Base-by-base conservation (phyloP, 2,888 invertebrate species). In the Osmoderma eremita region DNA sequence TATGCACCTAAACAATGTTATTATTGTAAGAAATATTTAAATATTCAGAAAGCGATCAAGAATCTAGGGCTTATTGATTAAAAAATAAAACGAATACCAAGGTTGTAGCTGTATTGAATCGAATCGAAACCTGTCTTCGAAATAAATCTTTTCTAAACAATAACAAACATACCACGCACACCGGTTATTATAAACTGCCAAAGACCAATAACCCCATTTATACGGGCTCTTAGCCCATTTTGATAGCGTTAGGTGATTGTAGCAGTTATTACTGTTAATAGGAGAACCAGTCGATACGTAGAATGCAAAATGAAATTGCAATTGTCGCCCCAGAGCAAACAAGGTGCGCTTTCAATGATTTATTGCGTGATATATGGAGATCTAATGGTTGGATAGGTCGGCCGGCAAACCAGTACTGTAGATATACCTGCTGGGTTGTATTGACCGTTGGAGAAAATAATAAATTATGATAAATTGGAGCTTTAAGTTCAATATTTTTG, bases 281-380 rank as follows among this genome's bases (percentile, higher is more conserved):
- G 13, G 17, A 45, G 45, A 24, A 24, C 30, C 30, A 45, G 24
- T 45, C 58, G 58, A 61, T 61, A 61, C 58, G 58, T 61, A 45
- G 58, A 61, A 61, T 45, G 58, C 58, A 41, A 61, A 61, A 61
- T 61, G 58, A 61, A 61, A 61, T 61, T 61, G 58, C 58, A 45
- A 61, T 61, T 61, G 58, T 61, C 58, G 58, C 58, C 58, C 36
- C 58, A 15, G 58, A 61, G 58, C 58, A 61, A 61, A 61, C 36
- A 61, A 61, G 58, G 58, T 61, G 58, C 58, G 58, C 58, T 30
- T 61, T 61, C 58, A 30, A 45, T 61, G 58, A 61, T 61, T 61
- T 61, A 61, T 61, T 61, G 30, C 45, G 45, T 61, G 45, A 61
- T 61, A 45, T 61, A 61, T 61, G 58, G 58, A 45, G 45, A 61